Evolutionary conservation across 1,140 invertebrate species (phyloP).

Genomic region (Drosophila yakuba): DNA sequence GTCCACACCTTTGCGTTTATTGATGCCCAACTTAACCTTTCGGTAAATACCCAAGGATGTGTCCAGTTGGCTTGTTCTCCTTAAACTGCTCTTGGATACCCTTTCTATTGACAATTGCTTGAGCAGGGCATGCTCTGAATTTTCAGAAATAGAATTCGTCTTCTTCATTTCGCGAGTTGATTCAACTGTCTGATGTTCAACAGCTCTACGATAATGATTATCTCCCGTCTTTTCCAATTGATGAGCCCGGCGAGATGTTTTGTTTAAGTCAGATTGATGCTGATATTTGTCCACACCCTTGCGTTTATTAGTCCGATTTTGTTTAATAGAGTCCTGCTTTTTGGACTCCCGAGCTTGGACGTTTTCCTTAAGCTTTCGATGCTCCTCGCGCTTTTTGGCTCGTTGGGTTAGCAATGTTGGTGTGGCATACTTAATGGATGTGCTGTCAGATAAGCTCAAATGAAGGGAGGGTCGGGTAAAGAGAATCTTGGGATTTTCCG

Average conservation of each 20-base stretch:
- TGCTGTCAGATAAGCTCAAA: too few relatives aligned
- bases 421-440: too few relatives aligned
- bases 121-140: too few relatives aligned
- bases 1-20: too few relatives aligned
- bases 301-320: neutral
- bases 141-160: neutral
- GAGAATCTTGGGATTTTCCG: too few relatives aligned
- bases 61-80: neutral
- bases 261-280: too few relatives aligned
- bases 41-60: conserved; percentile 5
- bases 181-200: too few relatives aligned
- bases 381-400: neutral
- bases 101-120: too few relatives aligned
- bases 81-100: neutral
- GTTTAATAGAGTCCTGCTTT: neutral
- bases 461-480: too few relatives aligned
- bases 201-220: neutral
- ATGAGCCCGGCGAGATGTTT: too few relatives aligned
- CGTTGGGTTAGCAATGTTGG: too few relatives aligned
- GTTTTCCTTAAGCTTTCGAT: neutral
- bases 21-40: neutral
- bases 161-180: neutral
- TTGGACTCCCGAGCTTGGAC: neutral
- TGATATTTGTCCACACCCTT: neutral
- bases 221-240: neutral